phyloP scores from a whole-genome alignment of 2,888 invertebrate species.

The Dryomyza anilis region DNA sequence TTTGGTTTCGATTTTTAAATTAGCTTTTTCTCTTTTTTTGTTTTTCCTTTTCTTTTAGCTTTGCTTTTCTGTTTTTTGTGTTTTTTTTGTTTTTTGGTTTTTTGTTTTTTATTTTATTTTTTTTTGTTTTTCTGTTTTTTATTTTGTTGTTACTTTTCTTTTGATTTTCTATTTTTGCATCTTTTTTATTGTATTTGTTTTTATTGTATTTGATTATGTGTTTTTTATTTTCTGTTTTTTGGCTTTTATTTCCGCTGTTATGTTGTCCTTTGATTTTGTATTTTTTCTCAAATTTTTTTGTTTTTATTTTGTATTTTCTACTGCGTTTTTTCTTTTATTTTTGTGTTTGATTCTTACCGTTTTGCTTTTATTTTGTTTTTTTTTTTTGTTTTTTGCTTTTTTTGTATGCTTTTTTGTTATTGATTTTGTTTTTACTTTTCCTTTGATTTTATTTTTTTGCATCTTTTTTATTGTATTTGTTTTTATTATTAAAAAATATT shows the following conservation, averaged over 20 bases:
- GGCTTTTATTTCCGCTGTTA: too few species aligned
- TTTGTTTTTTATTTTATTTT: background rate
- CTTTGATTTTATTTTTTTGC: background rate
- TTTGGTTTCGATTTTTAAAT: background rate
- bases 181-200: too few species aligned
- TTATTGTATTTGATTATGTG: too few species aligned
- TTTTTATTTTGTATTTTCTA: too few species aligned
- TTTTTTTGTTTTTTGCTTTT: background rate
- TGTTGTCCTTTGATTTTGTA: too few species aligned
- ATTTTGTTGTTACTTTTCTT: background rate
- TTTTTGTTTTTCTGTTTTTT: background rate
- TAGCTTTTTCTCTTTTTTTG: background rate
- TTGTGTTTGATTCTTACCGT: too few species aligned
- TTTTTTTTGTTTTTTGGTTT: background rate
- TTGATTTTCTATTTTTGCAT: background rate
- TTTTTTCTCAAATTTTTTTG: too few species aligned
- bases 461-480: background rate
- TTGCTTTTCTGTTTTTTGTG: background rate
- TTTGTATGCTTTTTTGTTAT: conserved; percentile 18
- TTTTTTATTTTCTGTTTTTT: too few species aligned
- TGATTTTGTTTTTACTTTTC: background rate
- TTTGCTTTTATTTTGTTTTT: background rate
- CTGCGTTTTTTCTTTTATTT: too few species aligned
- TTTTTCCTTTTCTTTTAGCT: background rate
- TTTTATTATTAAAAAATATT: too few species aligned